A percentile compares a stretch with the other conserved stretches of the same genome.
Evolutionary conservation across 1,140 invertebrate genomes (phyloP).

Genomic region (Piezodorus guildinii): DNA sequence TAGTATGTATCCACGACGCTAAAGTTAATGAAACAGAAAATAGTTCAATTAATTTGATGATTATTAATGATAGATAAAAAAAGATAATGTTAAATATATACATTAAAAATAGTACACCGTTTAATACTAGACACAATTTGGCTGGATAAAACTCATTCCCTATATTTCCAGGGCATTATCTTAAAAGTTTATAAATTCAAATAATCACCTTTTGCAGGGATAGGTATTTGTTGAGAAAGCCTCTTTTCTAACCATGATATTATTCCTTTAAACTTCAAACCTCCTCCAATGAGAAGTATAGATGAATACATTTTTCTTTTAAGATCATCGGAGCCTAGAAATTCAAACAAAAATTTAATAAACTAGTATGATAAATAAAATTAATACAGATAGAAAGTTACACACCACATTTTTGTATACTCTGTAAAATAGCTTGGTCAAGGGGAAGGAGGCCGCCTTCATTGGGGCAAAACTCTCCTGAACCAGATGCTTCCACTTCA

Average conservation of each 20-base stretch:
- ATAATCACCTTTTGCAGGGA: conserved; percentile 30
- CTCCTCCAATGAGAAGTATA: conserved; percentile 82
- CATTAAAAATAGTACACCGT: too few species aligned
- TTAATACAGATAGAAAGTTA: neutral
- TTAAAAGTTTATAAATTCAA: too few species aligned
- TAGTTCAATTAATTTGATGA: too few species aligned
- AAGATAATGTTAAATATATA: too few species aligned
- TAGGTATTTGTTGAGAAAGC: conserved; percentile 71
- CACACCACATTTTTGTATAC: conserved; percentile 76
- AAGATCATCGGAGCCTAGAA: conserved; percentile 62
- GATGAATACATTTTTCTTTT: conserved; percentile 91
- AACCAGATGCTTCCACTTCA: conserved; percentile 6
- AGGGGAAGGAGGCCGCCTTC: conserved; percentile 52
- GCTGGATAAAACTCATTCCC: too few species aligned
- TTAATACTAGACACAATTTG: too few species aligned
- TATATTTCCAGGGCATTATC: too few species aligned
- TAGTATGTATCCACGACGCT: too few species aligned
- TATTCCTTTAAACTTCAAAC: conserved; percentile 76
- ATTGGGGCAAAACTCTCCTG: conserved; percentile 35
- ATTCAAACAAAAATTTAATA: conserved; percentile 22
- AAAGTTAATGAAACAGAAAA: too few species aligned
- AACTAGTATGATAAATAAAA: neutral
- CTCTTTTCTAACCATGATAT: conserved; percentile 80
- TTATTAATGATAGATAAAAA: too few species aligned
- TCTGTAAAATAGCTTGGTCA: conserved; percentile 81